Conservation (phyloP, 2,113 vertebrate species). For the Muntiacus reevesi region DNA sequence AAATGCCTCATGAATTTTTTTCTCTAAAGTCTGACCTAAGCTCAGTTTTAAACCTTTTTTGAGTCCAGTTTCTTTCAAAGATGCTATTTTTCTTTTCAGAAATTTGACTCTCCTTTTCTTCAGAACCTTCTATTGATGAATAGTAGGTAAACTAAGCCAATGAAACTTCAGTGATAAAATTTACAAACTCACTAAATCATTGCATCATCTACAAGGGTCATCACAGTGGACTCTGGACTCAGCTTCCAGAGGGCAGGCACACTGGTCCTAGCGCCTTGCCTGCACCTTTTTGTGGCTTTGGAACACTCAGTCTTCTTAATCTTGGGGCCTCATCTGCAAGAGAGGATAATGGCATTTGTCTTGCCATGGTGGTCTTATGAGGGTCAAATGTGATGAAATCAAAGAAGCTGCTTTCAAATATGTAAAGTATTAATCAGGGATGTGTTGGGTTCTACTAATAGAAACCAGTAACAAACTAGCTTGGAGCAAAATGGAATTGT, state of each 20-base stretch:
- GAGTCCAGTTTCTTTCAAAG: slow-evolving; percentile 21
- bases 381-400: background rate
- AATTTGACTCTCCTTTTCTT: background rate
- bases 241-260: background rate
- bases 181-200: background rate
- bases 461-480: background rate
- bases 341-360: background rate
- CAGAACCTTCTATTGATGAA: background rate
- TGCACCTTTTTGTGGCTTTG: background rate
- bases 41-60: background rate
- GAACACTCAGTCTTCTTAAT: background rate
- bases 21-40: background rate
- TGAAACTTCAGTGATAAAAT: background rate
- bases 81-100: slow-evolving; percentile 16
- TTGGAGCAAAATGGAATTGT: background rate
- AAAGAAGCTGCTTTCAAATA: background rate
- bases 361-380: background rate
- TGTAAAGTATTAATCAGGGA: background rate
- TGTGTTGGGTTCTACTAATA: background rate
- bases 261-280: background rate
- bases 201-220: background rate
- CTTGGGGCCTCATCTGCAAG: background rate
- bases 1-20: background rate
- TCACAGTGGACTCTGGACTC: background rate
- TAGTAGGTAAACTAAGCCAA: background rate